These are phyloP conservation scores for Diorhabda carinulata DNA, from an alignment of 1,140 invertebrate genomes.

Conservation along the genomic window DNA sequence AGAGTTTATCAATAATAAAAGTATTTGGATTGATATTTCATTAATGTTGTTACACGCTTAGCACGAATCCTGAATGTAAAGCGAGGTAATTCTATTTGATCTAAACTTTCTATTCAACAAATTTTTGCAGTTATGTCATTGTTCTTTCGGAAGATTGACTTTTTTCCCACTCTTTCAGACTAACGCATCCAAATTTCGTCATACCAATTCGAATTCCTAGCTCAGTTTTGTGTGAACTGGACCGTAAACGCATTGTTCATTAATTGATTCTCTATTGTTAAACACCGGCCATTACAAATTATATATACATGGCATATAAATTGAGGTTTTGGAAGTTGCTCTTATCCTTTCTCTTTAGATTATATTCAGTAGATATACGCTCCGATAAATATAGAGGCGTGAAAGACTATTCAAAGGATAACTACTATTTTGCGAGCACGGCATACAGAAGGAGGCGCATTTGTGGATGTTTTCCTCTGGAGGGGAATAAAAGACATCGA, in stretches of 20 bases:
- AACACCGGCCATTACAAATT: neutral
- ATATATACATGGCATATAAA: slow-evolving; percentile 3
- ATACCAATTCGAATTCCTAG: neutral
- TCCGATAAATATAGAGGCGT: neutral
- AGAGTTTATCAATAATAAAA: too few relatives aligned
- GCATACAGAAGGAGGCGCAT: neutral
- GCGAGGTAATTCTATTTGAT: too few relatives aligned
- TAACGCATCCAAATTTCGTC: neutral
- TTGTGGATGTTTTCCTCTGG: neutral
- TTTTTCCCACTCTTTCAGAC: neutral
- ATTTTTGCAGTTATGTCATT: too few relatives aligned
- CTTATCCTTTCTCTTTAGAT: neutral
- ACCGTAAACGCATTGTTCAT: neutral
- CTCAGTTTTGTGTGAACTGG: neutral
- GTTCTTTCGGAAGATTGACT: too few relatives aligned
- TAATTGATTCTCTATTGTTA: slow-evolving; percentile 1
- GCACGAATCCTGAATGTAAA: too few relatives aligned
- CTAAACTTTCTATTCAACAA: too few relatives aligned
- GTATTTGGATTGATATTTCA: too few relatives aligned
- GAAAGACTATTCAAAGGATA: neutral
- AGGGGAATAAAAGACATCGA: neutral
- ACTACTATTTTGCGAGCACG: neutral
- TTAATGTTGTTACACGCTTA: too few relatives aligned
- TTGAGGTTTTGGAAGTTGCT: neutral
- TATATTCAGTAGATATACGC: neutral